A percentile compares a stretch with the other conserved stretches of the same genome.
These are phyloP conservation scores for Misgurnus mizolepis DNA, from an alignment of 2,113 vertebrate genomes.

Conservation along the genomic window DNA sequence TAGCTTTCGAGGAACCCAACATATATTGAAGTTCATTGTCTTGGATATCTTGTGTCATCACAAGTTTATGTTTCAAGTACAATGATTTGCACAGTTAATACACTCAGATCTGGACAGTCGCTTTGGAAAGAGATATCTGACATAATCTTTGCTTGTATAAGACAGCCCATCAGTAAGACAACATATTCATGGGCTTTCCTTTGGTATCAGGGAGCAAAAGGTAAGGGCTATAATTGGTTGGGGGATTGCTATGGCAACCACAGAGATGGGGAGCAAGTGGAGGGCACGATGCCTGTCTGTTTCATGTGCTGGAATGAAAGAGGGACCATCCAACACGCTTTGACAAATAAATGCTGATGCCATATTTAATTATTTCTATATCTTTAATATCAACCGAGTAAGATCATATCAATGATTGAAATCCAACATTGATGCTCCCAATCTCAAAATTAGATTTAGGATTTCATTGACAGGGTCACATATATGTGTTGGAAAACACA, in stretches of 20 bases:
- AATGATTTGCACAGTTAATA: background rate
- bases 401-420: too few relatives aligned
- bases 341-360: background rate
- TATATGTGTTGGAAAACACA: too few relatives aligned
- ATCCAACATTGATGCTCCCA: too few relatives aligned
- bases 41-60: too few relatives aligned
- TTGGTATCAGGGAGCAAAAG: constrained; percentile 50
- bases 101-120: background rate
- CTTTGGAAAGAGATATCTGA: background rate
- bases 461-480: too few relatives aligned
- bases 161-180: constrained; percentile 1
- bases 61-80: too few relatives aligned
- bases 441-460: too few relatives aligned
- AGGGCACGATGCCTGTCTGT: constrained; percentile 24
- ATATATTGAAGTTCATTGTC: too few relatives aligned
- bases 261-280: constrained; percentile 42
- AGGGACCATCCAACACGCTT: background rate
- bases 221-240: constrained; percentile 53
- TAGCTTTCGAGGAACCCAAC: too few relatives aligned
- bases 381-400: too few relatives aligned
- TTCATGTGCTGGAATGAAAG: constrained; percentile 48
- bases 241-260: constrained; percentile 57
- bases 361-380: background rate
- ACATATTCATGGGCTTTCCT: constrained; percentile 45
- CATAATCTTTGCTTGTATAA: background rate